phyloP scores from a whole-genome alignment of 2,888 invertebrate species.

The Drosophila barbarae region DNA sequence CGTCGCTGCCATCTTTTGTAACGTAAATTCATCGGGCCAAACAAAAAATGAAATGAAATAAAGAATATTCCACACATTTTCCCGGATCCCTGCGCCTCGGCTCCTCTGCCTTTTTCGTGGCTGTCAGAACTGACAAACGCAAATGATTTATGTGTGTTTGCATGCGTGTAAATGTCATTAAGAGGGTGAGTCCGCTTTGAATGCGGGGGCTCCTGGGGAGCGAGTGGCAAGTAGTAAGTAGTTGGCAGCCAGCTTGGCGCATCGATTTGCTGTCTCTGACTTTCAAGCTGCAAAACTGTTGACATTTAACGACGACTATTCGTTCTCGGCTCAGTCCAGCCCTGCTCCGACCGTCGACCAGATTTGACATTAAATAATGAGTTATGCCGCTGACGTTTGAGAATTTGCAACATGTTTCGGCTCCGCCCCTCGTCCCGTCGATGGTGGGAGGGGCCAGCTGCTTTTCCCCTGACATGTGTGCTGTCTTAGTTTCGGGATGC shows the following conservation, averaged over 20 bases:
- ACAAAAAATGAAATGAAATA: slow-evolving; percentile 11
- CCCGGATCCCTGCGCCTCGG: not conserved
- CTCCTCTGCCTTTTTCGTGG: slow-evolving; percentile 44
- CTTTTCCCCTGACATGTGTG: slow-evolving; percentile 20
- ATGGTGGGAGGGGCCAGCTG: slow-evolving; percentile 25
- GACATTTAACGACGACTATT: slow-evolving; percentile 44
- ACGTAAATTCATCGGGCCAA: slow-evolving; percentile 44
- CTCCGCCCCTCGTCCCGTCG: slow-evolving; percentile 1
- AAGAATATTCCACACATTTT: slow-evolving; percentile 21
- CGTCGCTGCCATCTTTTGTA: slow-evolving; percentile 25
- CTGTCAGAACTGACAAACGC: slow-evolving; percentile 76
- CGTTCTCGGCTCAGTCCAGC: slow-evolving; percentile 13
- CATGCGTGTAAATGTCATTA: slow-evolving; percentile 78
- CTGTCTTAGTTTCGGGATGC: slow-evolving; percentile 34
- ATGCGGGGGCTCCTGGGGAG: slow-evolving; percentile 26
- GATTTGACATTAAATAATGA: slow-evolving; percentile 75
- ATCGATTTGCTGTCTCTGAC: slow-evolving; percentile 55
- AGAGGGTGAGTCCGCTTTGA: slow-evolving; percentile 38
- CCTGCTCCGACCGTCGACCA: slow-evolving; percentile 53
- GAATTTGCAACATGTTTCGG: slow-evolving; percentile 63
- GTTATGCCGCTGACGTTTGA: slow-evolving; percentile 68
- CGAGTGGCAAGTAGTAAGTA: slow-evolving; percentile 46
- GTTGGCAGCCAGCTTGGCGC: slow-evolving; percentile 21
- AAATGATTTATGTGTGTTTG: slow-evolving; percentile 78
- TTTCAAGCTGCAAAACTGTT: slow-evolving; percentile 64